Evolutionary conservation across 2,888 invertebrate genomes (phyloP).

Genomic region (Piscicola geometra): DNA sequence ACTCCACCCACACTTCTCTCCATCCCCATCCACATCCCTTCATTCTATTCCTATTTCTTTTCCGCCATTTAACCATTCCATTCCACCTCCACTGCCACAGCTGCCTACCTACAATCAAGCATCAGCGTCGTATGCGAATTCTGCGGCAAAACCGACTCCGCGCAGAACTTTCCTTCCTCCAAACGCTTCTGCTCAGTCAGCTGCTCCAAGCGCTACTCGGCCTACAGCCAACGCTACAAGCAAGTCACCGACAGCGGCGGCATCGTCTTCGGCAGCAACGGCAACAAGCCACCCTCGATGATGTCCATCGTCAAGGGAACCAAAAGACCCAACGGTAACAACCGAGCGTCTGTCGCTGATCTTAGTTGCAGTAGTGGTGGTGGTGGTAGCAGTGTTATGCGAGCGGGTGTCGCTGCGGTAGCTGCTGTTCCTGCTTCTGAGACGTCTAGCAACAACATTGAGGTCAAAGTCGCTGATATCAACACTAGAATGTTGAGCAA

Average conservation of each 20-base stretch:
- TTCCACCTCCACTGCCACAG: too few species aligned
- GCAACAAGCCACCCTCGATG: constrained; percentile 19
- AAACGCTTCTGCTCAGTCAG: constrained; percentile 69
- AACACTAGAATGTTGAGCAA: not conserved
- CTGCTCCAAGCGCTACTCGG: constrained; percentile 65
- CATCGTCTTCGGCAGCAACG: not conserved
- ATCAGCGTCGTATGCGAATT: constrained; percentile 64
- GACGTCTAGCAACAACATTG: not conserved
- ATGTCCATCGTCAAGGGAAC: constrained; percentile 33
- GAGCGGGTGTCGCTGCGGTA: not conserved
- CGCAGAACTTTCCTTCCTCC: constrained; percentile 68
- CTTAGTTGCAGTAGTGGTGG: not conserved
- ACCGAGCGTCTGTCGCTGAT: not conserved
- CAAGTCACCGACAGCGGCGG: constrained; percentile 12
- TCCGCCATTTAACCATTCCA: too few species aligned
- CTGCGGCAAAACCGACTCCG: constrained; percentile 67
- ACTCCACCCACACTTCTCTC: too few species aligned
- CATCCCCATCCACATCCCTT: too few species aligned
- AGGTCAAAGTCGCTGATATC: not conserved
- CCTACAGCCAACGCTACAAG: constrained; percentile 34
- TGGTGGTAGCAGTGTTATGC: not conserved
- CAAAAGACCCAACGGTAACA: constrained; percentile 14
- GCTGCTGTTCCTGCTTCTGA: not conserved
- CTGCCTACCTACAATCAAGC: too few species aligned
- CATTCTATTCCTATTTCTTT: too few species aligned